Evolutionary conservation across 2,888 invertebrate species (phyloP).

Genomic region (Bombyx huttoni): DNA sequence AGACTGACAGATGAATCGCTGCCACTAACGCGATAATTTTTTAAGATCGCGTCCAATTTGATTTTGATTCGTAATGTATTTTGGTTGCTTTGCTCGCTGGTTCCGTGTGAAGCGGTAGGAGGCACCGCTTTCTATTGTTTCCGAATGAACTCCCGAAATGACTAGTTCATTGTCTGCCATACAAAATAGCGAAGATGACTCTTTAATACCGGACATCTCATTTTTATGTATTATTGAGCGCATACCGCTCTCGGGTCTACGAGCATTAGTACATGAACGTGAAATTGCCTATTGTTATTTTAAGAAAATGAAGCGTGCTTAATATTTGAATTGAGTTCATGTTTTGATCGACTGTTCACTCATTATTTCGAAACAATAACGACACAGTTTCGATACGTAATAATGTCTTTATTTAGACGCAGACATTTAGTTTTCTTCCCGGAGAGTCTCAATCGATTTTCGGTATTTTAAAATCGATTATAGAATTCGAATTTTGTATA

Average conservation of each 20-base stretch:
- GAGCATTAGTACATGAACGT: conserved; percentile 6
- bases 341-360: not conserved
- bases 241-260: conserved; percentile 6
- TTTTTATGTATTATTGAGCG: conserved; percentile 31
- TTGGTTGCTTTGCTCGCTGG: conserved; percentile 49
- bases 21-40: conserved; percentile 57
- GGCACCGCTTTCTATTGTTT: conserved; percentile 50
- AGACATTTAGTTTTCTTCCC: not conserved
- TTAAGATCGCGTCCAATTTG: conserved; percentile 58
- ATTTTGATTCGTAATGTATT: conserved; percentile 63
- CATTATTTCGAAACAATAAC: not conserved
- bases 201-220: conserved; percentile 42
- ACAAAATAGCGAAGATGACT: conserved; percentile 34
- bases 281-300: conserved; percentile 42
- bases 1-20: conserved; percentile 60
- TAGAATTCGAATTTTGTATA: no score
- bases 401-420: not conserved
- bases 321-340: not conserved
- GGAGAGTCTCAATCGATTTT: no score
- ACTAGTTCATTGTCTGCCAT: conserved; percentile 28
- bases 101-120: conserved; percentile 44
- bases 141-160: conserved; percentile 26
- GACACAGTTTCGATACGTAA: not conserved
- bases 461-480: no score
- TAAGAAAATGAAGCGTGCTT: conserved; percentile 13